Percentiles rank a stretch among this genome's conserved stretches.
Conservation (phyloP, 2,797 vertebrate species). For the Channallabes apus region DNA sequence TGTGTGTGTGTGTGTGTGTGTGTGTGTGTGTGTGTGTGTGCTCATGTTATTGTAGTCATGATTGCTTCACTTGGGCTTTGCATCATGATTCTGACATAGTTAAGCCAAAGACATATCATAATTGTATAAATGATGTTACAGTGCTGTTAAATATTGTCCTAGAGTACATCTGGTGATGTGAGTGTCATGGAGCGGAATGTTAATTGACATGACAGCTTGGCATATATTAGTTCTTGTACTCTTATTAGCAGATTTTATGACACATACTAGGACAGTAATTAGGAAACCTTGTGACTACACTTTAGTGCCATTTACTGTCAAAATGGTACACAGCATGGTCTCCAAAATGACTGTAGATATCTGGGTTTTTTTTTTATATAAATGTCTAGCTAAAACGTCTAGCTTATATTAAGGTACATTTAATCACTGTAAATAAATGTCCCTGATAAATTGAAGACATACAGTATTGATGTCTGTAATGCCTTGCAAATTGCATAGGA, state of each 20-base stretch:
- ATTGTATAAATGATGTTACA: not conserved
- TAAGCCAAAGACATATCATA: not conserved
- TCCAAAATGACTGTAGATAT: not conserved
- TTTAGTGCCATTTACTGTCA: not conserved
- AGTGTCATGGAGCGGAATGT: not conserved
- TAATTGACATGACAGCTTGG: not conserved
- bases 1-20: conserved; percentile 16
- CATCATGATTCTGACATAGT: not conserved
- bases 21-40: not conserved
- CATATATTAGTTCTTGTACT: not conserved
- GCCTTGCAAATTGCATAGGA: no score
- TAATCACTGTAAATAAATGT: not conserved
- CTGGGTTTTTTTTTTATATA: not conserved
- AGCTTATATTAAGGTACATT: not conserved
- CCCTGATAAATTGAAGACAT: not conserved
- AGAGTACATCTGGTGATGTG: not conserved
- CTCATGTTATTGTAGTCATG: not conserved
- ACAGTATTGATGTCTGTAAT: not conserved
- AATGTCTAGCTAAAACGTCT: not conserved
- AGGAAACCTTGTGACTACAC: not conserved
- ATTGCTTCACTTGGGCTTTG: not conserved
- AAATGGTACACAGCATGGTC: conserved; percentile 4
- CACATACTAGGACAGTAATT: not conserved
- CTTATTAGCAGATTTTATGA: not conserved
- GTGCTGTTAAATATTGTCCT: not conserved